A percentile compares a stretch with the other conserved stretches of the same genome.
phyloP scores from a whole-genome alignment of 2,797 vertebrate genomes.

The Craterocephalus amniculus region DNA sequence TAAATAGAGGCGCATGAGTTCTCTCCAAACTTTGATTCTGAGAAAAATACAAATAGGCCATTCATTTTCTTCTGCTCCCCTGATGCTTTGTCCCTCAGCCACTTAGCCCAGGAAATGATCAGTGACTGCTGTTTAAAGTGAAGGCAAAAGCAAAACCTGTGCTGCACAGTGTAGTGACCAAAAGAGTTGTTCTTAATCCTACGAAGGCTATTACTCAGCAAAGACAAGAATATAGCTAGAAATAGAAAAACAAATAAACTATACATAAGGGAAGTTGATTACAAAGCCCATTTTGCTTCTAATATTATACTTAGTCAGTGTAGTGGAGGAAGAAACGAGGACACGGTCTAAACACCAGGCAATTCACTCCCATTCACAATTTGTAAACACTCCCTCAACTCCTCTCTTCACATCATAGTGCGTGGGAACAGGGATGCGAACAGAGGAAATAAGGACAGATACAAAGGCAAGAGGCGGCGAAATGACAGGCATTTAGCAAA shows the following conservation, averaged over 20 bases:
- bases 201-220: not conserved
- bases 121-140: constrained; percentile 60
- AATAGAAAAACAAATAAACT: not conserved
- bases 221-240: not conserved
- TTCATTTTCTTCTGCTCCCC: constrained; percentile 45
- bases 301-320: not conserved
- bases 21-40: constrained; percentile 43
- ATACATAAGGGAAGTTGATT: not conserved
- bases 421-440: not conserved
- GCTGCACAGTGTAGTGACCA: constrained; percentile 10
- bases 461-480: not conserved
- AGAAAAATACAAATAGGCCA: constrained; percentile 63
- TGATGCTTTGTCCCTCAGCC: constrained; percentile 30
- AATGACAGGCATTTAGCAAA: not conserved
- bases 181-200: not conserved
- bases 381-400: not conserved
- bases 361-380: not conserved
- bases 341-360: not conserved
- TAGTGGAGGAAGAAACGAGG: not conserved
- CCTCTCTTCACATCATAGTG: not conserved
- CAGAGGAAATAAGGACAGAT: not conserved
- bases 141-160: constrained; percentile 37
- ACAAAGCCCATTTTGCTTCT: not conserved
- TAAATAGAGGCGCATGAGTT: constrained; percentile 30
- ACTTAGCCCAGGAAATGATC: constrained; percentile 62